Conservation (phyloP, 2,888 invertebrate genomes). For the Drosophila setosimentum region DNA sequence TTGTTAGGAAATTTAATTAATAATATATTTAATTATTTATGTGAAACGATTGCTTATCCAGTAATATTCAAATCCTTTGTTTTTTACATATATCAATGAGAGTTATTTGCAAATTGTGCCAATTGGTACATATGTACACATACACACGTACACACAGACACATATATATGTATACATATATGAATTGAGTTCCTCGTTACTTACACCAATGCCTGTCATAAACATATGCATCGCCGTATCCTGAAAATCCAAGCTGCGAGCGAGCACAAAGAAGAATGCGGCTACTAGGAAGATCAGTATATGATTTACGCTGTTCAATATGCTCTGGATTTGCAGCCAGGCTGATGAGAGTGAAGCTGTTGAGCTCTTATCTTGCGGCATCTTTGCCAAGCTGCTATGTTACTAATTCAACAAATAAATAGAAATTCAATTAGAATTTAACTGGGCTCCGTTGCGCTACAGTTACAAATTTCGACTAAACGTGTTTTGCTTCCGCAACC, state of each 20-base stretch:
- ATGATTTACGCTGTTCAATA: constrained; percentile 83
- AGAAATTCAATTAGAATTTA: constrained; percentile 1
- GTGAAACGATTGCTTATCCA: not conserved
- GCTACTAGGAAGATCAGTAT: constrained; percentile 82
- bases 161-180: not conserved
- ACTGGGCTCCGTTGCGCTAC: constrained; percentile 3
- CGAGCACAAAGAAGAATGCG: constrained; percentile 77
- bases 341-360: constrained; percentile 28
- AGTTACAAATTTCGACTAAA: constrained; percentile 35
- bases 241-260: constrained; percentile 77
- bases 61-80: not conserved
- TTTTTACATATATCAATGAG: not conserved
- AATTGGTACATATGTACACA: not conserved
- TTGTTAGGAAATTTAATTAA: not conserved
- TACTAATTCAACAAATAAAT: not conserved
- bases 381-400: constrained; percentile 21
- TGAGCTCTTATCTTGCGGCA: constrained; percentile 43
- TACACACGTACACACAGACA: not conserved
- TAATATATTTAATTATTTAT: not conserved
- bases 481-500: not conserved
- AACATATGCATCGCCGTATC: constrained; percentile 84
- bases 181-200: constrained; percentile 25
- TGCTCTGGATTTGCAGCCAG: constrained; percentile 76
- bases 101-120: not conserved
- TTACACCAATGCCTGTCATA: constrained; percentile 80